These are phyloP conservation scores for Whitmania pigra DNA, from an alignment of 1,140 invertebrate species.

Conservation along the genomic window DNA sequence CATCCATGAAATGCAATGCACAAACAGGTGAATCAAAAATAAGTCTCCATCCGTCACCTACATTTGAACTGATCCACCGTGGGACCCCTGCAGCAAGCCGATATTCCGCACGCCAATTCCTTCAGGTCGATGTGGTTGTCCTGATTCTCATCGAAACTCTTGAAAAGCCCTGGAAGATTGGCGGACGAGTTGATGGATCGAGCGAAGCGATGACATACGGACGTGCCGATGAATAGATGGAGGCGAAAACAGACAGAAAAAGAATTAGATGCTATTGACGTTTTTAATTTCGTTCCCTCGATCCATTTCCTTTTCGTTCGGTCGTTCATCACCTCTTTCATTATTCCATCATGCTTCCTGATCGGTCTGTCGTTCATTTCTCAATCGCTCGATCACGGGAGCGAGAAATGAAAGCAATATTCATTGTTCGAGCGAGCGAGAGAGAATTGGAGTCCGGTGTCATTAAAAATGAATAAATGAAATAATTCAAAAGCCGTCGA, in stretches of 20 bases:
- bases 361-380: background rate
- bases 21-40: background rate
- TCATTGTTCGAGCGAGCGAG: no score
- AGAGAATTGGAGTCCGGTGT: no score
- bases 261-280: no score
- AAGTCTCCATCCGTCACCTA: slow-evolving; percentile 50
- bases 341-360: background rate
- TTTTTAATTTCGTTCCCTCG: no score
- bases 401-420: no score
- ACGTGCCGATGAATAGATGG: no score
- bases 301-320: background rate
- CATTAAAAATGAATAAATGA: no score
- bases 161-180: slow-evolving; percentile 51
- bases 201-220: background rate
- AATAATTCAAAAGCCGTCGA: no score
- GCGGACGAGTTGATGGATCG: background rate
- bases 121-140: slow-evolving; percentile 82
- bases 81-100: slow-evolving; percentile 71
- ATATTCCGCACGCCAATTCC: slow-evolving; percentile 77
- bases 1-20: no score
- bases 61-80: slow-evolving; percentile 72
- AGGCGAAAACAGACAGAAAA: no score
- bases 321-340: background rate
- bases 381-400: background rate
- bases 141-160: slow-evolving; percentile 74